Conservation (phyloP, 2,888 invertebrate genomes). For the Hecatera dysodea region DNA sequence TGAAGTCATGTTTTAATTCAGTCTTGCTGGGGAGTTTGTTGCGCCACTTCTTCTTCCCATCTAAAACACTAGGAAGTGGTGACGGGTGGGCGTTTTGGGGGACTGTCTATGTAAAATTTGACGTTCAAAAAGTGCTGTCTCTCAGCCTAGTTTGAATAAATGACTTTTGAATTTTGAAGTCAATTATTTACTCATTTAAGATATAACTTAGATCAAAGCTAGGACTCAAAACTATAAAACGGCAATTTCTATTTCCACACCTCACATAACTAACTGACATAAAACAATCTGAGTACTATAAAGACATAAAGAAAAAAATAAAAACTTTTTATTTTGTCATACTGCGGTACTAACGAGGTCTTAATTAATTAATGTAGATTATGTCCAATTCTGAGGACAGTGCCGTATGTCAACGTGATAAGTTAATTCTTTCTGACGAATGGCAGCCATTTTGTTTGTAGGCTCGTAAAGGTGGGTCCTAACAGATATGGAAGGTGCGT, state of each 20-base stretch:
- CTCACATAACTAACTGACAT: slow-evolving; percentile 39
- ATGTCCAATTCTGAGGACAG: slow-evolving; percentile 62
- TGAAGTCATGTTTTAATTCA: no score
- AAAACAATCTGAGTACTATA: slow-evolving; percentile 43
- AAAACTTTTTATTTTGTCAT: slow-evolving; percentile 40
- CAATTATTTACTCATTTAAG: not conserved
- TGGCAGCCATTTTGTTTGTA: slow-evolving; percentile 54
- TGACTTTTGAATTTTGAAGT: no score
- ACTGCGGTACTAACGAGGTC: slow-evolving; percentile 53
- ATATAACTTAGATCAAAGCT: not conserved
- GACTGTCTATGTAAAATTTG: no score
- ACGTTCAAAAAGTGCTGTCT: no score
- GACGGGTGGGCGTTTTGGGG: no score
- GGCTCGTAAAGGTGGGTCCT: slow-evolving; percentile 32
- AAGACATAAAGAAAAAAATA: slow-evolving; percentile 32
- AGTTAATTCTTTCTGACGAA: slow-evolving; percentile 65
- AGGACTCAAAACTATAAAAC: not conserved
- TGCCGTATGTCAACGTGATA: slow-evolving; percentile 68
- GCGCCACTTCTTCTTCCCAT: no score
- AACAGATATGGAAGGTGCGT: slow-evolving; percentile 52
- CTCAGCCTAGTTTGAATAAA: no score
- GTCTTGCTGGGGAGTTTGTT: no score
- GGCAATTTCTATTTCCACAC: slow-evolving; percentile 19
- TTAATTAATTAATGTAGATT: slow-evolving; percentile 71
- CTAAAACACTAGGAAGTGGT: no score